Percentiles rank a stretch among this genome's conserved stretches.
Conservation (phyloP, 2,797 vertebrate species). For the Gobio occitaniae region DNA sequence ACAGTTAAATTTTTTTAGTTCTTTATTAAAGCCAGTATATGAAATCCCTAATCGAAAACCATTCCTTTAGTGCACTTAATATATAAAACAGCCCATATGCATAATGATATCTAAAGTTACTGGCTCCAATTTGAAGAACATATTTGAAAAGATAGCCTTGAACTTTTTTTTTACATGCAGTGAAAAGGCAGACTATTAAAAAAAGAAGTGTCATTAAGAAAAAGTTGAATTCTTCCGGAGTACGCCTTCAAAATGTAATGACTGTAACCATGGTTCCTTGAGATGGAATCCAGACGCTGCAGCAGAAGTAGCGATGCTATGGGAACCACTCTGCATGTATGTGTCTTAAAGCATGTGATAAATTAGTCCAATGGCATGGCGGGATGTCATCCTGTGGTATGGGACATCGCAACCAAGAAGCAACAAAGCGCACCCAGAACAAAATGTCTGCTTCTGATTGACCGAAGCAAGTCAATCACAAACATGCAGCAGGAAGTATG, state of each 20-base stretch:
- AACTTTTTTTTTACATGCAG: constrained; percentile 72
- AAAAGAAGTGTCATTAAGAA: constrained; percentile 71
- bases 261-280: not conserved
- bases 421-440: not conserved
- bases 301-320: not conserved
- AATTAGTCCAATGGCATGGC: not conserved
- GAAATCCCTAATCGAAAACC: not conserved
- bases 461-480: not conserved
- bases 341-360: not conserved
- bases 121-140: not conserved
- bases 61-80: not conserved
- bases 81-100: not conserved
- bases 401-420: not conserved
- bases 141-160: constrained; percentile 54
- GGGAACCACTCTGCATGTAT: not conserved
- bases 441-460: not conserved
- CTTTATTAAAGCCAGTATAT: not conserved
- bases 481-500: not conserved
- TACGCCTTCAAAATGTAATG: not conserved
- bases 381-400: not conserved
- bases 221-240: constrained; percentile 50
- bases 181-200: not conserved
- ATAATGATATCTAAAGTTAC: constrained; percentile 3
- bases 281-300: not conserved
- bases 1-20: not conserved